Base-by-base conservation (phyloP, 2,797 vertebrate species). In the Sebastes variabilis region DNA sequence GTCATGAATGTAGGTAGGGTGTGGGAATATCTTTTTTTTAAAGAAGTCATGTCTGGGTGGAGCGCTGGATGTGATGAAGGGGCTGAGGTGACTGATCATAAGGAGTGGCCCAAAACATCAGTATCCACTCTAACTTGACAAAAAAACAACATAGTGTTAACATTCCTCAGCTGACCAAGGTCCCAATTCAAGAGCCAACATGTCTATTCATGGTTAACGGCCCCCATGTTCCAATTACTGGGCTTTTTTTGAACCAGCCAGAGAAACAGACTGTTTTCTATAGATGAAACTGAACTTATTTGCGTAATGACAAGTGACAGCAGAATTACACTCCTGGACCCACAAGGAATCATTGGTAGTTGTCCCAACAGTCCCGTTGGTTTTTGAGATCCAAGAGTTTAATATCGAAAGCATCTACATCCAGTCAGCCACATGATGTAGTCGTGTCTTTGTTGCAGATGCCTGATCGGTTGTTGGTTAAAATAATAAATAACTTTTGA, bases 121-220 rank as follows among this genome's bases (percentile, higher is more conserved):
- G 76, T 85, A 89, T 87, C 84, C 87, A 83, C 85, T 87, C 84
- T 71, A 89, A 82, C 83, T 82, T 73, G 81, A 89, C 87, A 75
- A 58, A 90, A 82, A 89, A 90, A 75, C 91, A 93, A 88, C 90
- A 27, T 90, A 85, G 92, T 91, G 92, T 94, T 92, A 95, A 93
- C 93, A 95, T 95, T 95, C 94, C 91, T 94, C 77, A 72, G 86
- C 88, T 94, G 94, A 94, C 93, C 94, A 93, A 69, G 82, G 87
- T 85, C 89, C 77, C 75, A 67, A 59, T 86, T 89, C 94, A 92
- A 93, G 95, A 92, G 85, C 88, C 91, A 83, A 90, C 94, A 94
- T 88, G 94, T 92, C 93, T 92, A 79, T 80, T 88, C 84, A 75
- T 54, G 82, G 90, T 86, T 68, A 85, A 89, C 61, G 5, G 81